A percentile compares a stretch with the other conserved stretches of the same genome.
Conservation (phyloP, 2,113 vertebrate species). For the Festucalex cinctus region DNA sequence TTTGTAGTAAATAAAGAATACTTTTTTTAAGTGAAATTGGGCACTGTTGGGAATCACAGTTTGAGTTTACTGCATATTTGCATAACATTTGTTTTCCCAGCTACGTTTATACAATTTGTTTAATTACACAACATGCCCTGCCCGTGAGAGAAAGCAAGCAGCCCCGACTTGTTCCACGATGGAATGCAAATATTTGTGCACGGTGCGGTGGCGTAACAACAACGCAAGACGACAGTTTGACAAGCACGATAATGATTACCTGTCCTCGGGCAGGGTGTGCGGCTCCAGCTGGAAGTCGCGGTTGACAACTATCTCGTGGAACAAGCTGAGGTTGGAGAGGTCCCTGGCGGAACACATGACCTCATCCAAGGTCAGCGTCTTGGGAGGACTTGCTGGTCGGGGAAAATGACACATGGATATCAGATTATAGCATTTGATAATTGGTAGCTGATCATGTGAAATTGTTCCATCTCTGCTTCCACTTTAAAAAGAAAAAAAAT, state of each 20-base stretch:
- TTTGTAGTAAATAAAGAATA: neutral
- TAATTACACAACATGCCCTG: neutral
- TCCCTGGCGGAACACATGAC: constrained; percentile 84
- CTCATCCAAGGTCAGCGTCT: constrained; percentile 80
- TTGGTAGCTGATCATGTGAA: no score
- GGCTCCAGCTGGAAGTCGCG: constrained; percentile 78
- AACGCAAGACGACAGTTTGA: neutral
- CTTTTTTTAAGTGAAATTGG: neutral
- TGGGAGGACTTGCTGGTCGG: constrained; percentile 83
- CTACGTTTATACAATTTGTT: neutral
- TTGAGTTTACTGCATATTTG: neutral
- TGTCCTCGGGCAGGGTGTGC: constrained; percentile 74
- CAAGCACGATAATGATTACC: constrained; percentile 71
- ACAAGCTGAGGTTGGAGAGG: constrained; percentile 81
- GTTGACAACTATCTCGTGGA: constrained; percentile 89
- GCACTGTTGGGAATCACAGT: neutral
- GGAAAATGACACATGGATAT: no score
- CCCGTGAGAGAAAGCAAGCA: neutral
- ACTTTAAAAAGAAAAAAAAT: neutral
- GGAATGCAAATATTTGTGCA: neutral
- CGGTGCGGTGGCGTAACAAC: neutral
- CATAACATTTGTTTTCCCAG: neutral
- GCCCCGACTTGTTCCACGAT: neutral
- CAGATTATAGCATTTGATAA: no score
- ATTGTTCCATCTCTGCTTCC: neutral